Evolutionary conservation across 2,888 invertebrate species (phyloP).

Genomic region (Halictus quadricinctus): DNA sequence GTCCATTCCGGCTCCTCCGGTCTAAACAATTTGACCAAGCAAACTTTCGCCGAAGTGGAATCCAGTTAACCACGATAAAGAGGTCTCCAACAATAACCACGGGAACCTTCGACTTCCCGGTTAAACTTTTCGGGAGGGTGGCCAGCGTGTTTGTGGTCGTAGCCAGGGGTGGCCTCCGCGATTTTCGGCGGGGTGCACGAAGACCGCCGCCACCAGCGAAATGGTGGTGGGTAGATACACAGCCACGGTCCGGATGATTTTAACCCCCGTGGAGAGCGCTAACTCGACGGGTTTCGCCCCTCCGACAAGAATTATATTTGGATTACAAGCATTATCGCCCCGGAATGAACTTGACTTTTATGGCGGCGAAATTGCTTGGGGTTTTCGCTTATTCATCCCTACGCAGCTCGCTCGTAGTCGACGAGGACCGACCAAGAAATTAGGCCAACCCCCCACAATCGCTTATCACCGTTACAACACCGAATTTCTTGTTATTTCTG

Average conservation of each 20-base stretch:
- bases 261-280: slow-evolving; percentile 68
- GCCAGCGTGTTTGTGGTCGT: slow-evolving; percentile 65
- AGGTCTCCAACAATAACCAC: slow-evolving; percentile 48
- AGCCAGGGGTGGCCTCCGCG: slow-evolving; percentile 69
- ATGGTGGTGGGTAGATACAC: slow-evolving; percentile 47
- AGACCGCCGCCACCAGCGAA: slow-evolving; percentile 49
- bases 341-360: slow-evolving; percentile 82
- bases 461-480: slow-evolving; percentile 48
- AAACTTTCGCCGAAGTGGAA: slow-evolving; percentile 27
- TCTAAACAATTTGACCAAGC: slow-evolving; percentile 43
- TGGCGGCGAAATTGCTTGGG: slow-evolving; percentile 76
- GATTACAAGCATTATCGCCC: slow-evolving; percentile 82
- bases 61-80: slow-evolving; percentile 53
- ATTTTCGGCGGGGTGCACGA: slow-evolving; percentile 69
- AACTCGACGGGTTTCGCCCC: slow-evolving; percentile 70
- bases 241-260: slow-evolving; percentile 62
- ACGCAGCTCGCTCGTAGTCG: slow-evolving; percentile 20
- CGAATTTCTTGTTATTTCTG: slow-evolving; percentile 32
- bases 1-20: not conserved
- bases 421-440: slow-evolving; percentile 51
- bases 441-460: slow-evolving; percentile 52
- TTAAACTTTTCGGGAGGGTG: slow-evolving; percentile 60
- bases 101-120: slow-evolving; percentile 46
- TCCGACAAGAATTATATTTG: slow-evolving; percentile 81
- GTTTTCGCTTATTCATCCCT: slow-evolving; percentile 71